A percentile compares a stretch with the other conserved stretches of the same genome.
These are phyloP conservation scores for Apostichopus parvimensis DNA, from an alignment of 35 echinoderm and acorn worm genomes.

Conservation along the genomic window DNA sequence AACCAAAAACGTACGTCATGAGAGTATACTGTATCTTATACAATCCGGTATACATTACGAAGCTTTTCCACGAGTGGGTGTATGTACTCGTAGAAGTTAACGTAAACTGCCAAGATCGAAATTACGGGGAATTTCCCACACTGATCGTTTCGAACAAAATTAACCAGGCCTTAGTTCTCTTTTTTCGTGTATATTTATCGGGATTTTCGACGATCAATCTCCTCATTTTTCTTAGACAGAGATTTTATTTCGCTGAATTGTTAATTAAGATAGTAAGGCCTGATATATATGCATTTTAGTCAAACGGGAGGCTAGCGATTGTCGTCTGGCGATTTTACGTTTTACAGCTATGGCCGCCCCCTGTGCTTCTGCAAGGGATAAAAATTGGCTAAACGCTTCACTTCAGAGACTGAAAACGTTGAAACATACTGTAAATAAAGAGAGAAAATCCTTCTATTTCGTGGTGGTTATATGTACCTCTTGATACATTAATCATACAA, in stretches of 20 bases:
- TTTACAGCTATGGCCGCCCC: conserved; percentile 34
- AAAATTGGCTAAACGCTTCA: conserved; percentile 29
- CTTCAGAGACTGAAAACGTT: conserved; percentile 28
- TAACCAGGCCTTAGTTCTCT: background rate
- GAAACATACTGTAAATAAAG: background rate
- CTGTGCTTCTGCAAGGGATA: conserved; percentile 40
- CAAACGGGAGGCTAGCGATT: conserved; percentile 1
- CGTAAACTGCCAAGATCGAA: background rate
- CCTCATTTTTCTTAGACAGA: background rate
- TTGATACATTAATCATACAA: background rate
- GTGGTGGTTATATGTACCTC: background rate
- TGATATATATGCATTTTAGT: background rate
- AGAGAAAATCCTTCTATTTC: background rate
- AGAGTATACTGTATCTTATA: too few species aligned
- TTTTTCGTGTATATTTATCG: background rate
- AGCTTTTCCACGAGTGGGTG: too few species aligned
- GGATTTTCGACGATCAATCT: background rate
- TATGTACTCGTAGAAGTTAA: background rate
- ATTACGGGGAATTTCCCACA: conserved; percentile 16
- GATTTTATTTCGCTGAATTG: background rate
- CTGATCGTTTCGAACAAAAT: background rate
- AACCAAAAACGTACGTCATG: too few species aligned
- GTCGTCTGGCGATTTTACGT: conserved; percentile 13
- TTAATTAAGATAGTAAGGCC: background rate
- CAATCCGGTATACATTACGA: too few species aligned